Conservation (phyloP, 2,113 vertebrate species). For the Salvator merianae region DNA sequence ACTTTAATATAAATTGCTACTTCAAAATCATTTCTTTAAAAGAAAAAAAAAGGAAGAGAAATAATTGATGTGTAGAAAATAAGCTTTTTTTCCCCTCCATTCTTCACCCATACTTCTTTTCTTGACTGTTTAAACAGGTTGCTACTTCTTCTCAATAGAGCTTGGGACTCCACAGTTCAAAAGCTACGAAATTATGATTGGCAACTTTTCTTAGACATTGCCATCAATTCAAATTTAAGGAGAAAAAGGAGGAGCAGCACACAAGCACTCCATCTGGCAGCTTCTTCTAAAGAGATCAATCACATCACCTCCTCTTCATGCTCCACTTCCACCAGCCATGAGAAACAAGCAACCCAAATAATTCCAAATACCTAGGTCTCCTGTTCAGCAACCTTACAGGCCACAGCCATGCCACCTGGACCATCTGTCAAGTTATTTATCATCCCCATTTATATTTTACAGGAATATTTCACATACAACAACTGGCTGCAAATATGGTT, state of each 20-base stretch:
- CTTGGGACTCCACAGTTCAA: constrained; percentile 56
- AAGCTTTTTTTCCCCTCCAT: constrained; percentile 55
- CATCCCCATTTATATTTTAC: constrained; percentile 62
- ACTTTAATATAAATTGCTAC: constrained; percentile 39
- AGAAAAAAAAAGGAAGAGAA: constrained; percentile 50
- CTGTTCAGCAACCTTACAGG: constrained; percentile 61
- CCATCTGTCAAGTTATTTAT: constrained; percentile 70
- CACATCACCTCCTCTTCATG: constrained; percentile 65
- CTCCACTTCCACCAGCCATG: constrained; percentile 59
- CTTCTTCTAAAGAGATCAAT: constrained; percentile 73
- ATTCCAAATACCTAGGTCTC: constrained; percentile 64
- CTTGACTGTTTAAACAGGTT: constrained; percentile 58
- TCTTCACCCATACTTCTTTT: constrained; percentile 51
- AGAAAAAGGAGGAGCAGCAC: constrained; percentile 72
- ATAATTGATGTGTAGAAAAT: constrained; percentile 35
- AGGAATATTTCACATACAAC: constrained; percentile 60
- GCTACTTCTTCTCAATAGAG: constrained; percentile 52
- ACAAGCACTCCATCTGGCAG: constrained; percentile 73
- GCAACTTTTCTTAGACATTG: constrained; percentile 67
- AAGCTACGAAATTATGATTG: constrained; percentile 60
- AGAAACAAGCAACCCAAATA: constrained; percentile 65
- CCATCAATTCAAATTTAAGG: constrained; percentile 75
- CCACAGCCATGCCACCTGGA: constrained; percentile 72
- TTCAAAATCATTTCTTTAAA: constrained; percentile 48
- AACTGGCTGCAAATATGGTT: constrained; percentile 47